phyloP scores from a whole-genome alignment of 2,113 vertebrate genomes.

The Struthidea cinerea region DNA sequence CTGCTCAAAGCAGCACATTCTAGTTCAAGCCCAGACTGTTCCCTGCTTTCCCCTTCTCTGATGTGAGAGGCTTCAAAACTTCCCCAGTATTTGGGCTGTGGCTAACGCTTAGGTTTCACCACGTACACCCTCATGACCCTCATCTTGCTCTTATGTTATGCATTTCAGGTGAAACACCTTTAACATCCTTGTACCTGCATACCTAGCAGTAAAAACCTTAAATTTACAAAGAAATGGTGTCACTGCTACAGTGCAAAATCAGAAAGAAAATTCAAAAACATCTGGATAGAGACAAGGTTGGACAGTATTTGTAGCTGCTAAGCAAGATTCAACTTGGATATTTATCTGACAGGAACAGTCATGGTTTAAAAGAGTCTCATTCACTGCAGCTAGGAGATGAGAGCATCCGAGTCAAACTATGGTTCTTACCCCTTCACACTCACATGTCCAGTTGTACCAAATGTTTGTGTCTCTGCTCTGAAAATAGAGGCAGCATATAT shows the following conservation, averaged over 20 bases:
- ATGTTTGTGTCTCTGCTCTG: neutral
- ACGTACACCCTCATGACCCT: rapidly evolving
- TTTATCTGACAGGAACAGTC: neutral
- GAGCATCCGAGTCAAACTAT: neutral
- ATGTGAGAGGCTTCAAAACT: neutral
- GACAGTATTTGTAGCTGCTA: neutral
- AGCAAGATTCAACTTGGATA: neutral
- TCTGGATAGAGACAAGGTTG: neutral
- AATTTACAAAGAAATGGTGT: neutral
- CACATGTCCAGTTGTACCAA: neutral
- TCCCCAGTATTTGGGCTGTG: neutral
- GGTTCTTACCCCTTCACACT: neutral
- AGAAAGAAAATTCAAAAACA: neutral
- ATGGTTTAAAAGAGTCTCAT: neutral
- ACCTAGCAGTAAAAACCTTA: neutral
- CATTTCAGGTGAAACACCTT: neutral
- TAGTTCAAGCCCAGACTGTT: constrained; percentile 40
- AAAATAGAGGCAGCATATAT: neutral
- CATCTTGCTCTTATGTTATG: neutral
- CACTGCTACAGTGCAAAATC: neutral
- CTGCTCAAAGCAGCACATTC: constrained; percentile 46
- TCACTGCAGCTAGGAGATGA: neutral
- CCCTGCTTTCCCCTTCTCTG: neutral
- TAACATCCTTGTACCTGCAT: neutral
- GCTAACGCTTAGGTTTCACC: neutral